Conservation (phyloP, 2,797 vertebrate genomes). For the Limosa lapponica region DNA sequence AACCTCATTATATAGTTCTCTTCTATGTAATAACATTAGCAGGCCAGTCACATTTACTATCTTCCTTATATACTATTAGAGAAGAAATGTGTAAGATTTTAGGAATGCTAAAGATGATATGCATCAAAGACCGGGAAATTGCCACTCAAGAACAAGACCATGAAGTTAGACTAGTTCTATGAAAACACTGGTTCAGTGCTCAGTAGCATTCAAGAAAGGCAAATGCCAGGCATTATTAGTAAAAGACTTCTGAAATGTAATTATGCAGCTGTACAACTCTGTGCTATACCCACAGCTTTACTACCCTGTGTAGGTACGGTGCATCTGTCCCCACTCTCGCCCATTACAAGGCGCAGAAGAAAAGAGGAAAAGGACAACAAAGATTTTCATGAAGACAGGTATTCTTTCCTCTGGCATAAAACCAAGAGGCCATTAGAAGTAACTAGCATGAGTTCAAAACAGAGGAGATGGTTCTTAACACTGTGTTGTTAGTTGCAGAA, state of each 20-base stretch:
- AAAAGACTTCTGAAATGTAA: not conserved
- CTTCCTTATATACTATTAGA: not conserved
- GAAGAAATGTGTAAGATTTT: not conserved
- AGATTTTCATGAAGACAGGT: not conserved
- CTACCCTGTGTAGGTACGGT: rapidly evolving
- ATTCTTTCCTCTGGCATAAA: not conserved
- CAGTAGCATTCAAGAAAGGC: not conserved
- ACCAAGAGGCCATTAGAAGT: not conserved
- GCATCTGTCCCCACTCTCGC: too few species aligned
- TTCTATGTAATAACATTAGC: not conserved
- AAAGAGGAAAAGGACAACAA: not conserved
- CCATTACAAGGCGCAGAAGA: not conserved
- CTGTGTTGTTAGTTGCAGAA: not conserved
- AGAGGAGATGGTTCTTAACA: not conserved
- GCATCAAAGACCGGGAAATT: not conserved
- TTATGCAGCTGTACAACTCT: not conserved
- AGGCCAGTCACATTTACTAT: not conserved
- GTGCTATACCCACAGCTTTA: not conserved
- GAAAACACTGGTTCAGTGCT: not conserved
- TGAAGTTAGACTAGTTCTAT: not conserved
- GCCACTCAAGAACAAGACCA: not conserved
- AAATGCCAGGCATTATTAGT: not conserved
- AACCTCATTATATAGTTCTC: not conserved
- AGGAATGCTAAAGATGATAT: not conserved
- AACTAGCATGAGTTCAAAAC: not conserved